Conservation (phyloP, 2,888 invertebrate genomes). For the Philaethria dido region DNA sequence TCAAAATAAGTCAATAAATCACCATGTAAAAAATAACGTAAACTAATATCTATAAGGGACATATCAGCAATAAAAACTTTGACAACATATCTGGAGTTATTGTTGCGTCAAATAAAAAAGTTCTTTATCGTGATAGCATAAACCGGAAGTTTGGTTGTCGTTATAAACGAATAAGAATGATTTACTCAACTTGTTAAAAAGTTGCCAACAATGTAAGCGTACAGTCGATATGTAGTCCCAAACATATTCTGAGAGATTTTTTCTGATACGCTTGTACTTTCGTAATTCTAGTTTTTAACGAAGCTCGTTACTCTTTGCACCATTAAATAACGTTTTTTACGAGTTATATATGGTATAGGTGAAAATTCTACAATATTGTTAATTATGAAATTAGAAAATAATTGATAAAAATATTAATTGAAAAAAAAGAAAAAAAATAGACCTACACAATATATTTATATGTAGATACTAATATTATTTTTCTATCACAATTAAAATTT, state of each 20-base stretch:
- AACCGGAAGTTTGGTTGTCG: slow-evolving; percentile 67
- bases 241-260: not conserved
- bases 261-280: not conserved
- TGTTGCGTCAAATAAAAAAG: slow-evolving; percentile 66
- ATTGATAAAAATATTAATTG: too few relatives aligned
- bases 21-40: slow-evolving; percentile 55
- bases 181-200: slow-evolving; percentile 71
- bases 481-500: not conserved
- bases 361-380: too few relatives aligned
- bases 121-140: slow-evolving; percentile 52
- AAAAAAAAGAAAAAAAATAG: not conserved
- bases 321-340: too few relatives aligned
- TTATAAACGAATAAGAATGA: slow-evolving; percentile 74
- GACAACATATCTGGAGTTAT: slow-evolving; percentile 73
- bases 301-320: too few relatives aligned
- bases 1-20: slow-evolving; percentile 68
- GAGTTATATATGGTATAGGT: too few relatives aligned
- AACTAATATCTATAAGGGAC: slow-evolving; percentile 64
- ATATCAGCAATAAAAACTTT: slow-evolving; percentile 68
- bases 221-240: slow-evolving; percentile 27
- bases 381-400: too few relatives aligned
- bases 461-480: not conserved
- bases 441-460: too few relatives aligned
- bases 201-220: slow-evolving; percentile 57
- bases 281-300: slow-evolving; percentile 1